Percentiles rank a stretch among this genome's conserved stretches.
Evolutionary conservation across 2,113 vertebrate species (phyloP).

Genomic region (Thamnophis sirtalis): DNA sequence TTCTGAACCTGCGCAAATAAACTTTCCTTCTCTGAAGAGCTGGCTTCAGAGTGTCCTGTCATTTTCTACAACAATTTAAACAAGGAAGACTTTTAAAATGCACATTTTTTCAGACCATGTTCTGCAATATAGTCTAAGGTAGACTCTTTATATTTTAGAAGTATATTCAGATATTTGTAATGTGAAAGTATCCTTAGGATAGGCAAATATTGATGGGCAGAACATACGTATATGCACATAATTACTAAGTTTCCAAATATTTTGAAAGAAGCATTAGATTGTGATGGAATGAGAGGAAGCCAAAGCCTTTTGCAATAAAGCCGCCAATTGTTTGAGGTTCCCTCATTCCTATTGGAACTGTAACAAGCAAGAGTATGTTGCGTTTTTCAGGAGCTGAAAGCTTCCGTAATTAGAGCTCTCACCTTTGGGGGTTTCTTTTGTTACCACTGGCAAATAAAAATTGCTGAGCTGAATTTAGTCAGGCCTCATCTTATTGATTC

Average conservation of each 20-base stretch:
- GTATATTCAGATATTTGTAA: not conserved
- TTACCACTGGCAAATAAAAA: conserved; percentile 3
- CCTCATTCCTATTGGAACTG: conserved; percentile 21
- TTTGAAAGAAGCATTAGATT: conserved; percentile 22
- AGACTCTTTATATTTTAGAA: not conserved
- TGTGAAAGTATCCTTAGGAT: not conserved
- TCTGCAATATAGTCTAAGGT: not conserved
- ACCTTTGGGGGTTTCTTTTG: conserved; percentile 17
- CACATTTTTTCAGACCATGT: not conserved
- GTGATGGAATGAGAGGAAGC: not conserved
- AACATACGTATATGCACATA: not conserved
- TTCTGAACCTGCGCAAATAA: too few species aligned
- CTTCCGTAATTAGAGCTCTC: not conserved
- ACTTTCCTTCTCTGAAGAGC: too few species aligned
- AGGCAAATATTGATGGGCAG: not conserved
- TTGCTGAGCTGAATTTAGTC: not conserved
- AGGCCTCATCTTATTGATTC: conserved; percentile 21
- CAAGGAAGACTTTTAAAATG: not conserved
- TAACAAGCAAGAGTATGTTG: conserved; percentile 14
- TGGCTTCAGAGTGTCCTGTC: too few species aligned
- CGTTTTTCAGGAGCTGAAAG: conserved; percentile 27
- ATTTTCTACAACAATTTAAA: too few species aligned
- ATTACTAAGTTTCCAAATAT: not conserved
- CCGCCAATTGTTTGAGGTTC: not conserved
- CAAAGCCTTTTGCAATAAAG: conserved; percentile 10